Evolutionary conservation across 2,113 vertebrate species (phyloP), one percentile per base, ranked within the genome.

Genomic region (Penelope pileata): DNA sequence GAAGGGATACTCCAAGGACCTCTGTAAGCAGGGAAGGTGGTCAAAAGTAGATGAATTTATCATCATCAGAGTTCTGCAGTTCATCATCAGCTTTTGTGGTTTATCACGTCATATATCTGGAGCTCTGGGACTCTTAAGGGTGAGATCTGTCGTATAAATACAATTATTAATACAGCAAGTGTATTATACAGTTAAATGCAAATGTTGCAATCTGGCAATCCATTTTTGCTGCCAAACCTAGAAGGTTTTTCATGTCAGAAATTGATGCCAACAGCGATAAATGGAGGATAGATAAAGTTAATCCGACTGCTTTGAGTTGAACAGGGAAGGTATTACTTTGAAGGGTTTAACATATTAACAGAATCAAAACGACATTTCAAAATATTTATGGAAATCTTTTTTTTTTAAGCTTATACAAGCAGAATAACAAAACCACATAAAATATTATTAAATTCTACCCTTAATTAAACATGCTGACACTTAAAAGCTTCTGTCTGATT

Each of bases 261-360:
- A 81, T 8, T 73, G 97, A 97, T 96, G 93, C 78, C 88, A 92
- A 78, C 5, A 88, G 67, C 9, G 91, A 97, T 96, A 95, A 96
- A 92, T 66, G 80, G 50, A 54, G 93, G 69, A 91, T 36, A 96
- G 95, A 97, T 94, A 95, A 96, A 96, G 91, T 93, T 97, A 97
- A 97, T 96, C 96, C 72, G 2, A 78, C 81, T 3, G 72, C 92
- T 96, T 83, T 75, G 90, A 95, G 90, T 94, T 92, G 95, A 96
- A 94, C 90, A 47, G 66, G 83, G 88, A 93, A 97, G 91, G 90
- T 90, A 96, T 96, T 96, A 92, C 96, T 97, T 96, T 96, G 91
- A 96, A 96, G 93, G 94, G 91, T 89, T 97, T 96, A 97, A 95
- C 83, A 93, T 96, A 97, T 96, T 96, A 96, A 93, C 24, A 0